phyloP scores from a whole-genome alignment of 2,113 vertebrate species.

The Bubalus kerabau region DNA sequence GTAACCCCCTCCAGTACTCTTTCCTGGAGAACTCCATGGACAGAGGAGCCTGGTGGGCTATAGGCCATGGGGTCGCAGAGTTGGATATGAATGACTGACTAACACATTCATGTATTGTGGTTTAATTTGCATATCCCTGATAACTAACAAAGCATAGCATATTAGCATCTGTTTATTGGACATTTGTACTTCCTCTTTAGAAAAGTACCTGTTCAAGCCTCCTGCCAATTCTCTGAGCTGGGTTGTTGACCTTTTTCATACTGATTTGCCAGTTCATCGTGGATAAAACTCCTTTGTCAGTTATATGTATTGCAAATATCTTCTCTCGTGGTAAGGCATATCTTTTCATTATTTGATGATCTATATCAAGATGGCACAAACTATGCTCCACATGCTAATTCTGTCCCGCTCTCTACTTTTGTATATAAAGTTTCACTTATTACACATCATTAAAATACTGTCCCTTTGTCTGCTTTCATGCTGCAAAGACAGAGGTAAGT shows the following conservation, averaged over 20 bases:
- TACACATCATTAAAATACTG: background rate
- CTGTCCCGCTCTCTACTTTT: background rate
- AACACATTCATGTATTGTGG: background rate
- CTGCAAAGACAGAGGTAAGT: background rate
- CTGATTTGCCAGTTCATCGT: background rate
- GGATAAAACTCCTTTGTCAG: background rate
- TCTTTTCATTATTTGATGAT: background rate
- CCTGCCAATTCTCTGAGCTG: background rate
- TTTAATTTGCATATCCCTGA: background rate
- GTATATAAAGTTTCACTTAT: background rate
- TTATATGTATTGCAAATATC: background rate
- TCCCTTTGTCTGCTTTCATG: background rate
- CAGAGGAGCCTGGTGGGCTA: background rate
- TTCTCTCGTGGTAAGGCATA: background rate
- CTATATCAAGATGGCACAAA: background rate
- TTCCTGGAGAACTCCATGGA: background rate
- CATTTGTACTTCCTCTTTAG: background rate
- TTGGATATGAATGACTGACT: background rate
- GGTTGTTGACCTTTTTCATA: background rate
- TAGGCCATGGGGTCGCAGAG: background rate
- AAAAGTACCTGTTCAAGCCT: background rate
- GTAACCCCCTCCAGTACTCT: background rate
- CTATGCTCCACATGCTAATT: background rate
- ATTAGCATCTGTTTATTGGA: background rate
- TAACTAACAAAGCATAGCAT: background rate